Conservation (phyloP, 2,797 vertebrate genomes). For the Lithobates pipiens region DNA sequence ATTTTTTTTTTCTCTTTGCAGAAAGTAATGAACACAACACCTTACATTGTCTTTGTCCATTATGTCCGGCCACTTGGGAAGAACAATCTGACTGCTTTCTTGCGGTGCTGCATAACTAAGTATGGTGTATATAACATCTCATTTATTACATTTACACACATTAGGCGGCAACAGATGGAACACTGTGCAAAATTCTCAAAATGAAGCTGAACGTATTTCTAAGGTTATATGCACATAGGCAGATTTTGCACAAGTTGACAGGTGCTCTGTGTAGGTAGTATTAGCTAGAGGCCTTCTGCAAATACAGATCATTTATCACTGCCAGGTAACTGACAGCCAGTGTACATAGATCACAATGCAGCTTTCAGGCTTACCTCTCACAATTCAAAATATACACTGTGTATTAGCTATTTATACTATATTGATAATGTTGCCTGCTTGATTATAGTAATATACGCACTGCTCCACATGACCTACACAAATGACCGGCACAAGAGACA, state of each 20-base stretch:
- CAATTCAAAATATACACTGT: not conserved
- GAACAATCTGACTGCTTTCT: constrained; percentile 13
- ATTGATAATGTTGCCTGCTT: not conserved
- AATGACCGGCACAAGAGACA: not conserved
- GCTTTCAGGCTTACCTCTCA: not conserved
- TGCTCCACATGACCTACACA: not conserved
- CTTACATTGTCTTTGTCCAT: constrained; percentile 16
- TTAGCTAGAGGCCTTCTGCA: not conserved
- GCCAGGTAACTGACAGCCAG: not conserved
- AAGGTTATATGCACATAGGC: not conserved
- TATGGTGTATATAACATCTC: constrained; percentile 5
- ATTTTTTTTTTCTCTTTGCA: not conserved
- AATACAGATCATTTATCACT: constrained; percentile 4
- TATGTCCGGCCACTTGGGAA: constrained; percentile 3
- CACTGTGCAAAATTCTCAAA: too few relatives aligned
- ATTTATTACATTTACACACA: constrained; percentile 3
- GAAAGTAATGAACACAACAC: constrained; percentile 40
- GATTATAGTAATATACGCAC: not conserved
- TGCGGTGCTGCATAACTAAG: constrained; percentile 4
- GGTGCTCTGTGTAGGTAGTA: not conserved
- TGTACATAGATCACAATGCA: not conserved
- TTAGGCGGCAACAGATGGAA: constrained; percentile 8
- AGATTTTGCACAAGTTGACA: not conserved
- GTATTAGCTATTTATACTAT: not conserved
- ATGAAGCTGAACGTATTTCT: not conserved